These are phyloP conservation scores for Dysdera silvatica DNA, from an alignment of 1,140 invertebrate genomes.

Conservation along the genomic window DNA sequence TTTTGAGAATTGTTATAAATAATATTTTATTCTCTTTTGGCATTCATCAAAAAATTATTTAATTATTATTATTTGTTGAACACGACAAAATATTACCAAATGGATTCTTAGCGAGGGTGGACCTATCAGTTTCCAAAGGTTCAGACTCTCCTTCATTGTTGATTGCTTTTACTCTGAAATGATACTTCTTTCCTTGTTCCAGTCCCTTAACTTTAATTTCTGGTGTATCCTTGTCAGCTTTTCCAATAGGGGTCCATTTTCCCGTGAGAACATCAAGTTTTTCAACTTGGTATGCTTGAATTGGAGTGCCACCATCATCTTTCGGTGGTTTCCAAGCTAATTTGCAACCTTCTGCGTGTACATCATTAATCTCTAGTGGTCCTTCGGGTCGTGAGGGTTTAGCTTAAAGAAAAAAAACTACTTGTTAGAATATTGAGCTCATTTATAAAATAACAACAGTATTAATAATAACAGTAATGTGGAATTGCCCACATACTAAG, in stretches of 20 bases:
- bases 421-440: too few species aligned
- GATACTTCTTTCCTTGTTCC: conserved; percentile 83
- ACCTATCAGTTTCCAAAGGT: conserved; percentile 76
- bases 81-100: conserved; percentile 48
- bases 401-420: conserved; percentile 21
- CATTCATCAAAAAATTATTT: too few species aligned
- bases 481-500: too few species aligned
- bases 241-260: conserved; percentile 44
- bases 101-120: conserved; percentile 81
- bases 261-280: conserved; percentile 82
- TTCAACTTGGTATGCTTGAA: conserved; percentile 82
- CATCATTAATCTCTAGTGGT: conserved; percentile 78
- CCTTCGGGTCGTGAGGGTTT: conserved; percentile 78
- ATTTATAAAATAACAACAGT: too few species aligned
- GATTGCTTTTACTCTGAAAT: conserved; percentile 90
- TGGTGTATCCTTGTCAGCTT: conserved; percentile 73
- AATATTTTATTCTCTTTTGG: too few species aligned
- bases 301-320: conserved; percentile 87
- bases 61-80: background rate
- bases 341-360: conserved; percentile 57
- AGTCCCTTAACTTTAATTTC: conserved; percentile 79
- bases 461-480: too few species aligned
- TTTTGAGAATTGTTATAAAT: too few species aligned
- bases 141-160: conserved; percentile 94
- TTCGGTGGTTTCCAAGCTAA: conserved; percentile 48